phyloP scores from a whole-genome alignment of 2,888 invertebrate species.

The Apodemia duryi region DNA sequence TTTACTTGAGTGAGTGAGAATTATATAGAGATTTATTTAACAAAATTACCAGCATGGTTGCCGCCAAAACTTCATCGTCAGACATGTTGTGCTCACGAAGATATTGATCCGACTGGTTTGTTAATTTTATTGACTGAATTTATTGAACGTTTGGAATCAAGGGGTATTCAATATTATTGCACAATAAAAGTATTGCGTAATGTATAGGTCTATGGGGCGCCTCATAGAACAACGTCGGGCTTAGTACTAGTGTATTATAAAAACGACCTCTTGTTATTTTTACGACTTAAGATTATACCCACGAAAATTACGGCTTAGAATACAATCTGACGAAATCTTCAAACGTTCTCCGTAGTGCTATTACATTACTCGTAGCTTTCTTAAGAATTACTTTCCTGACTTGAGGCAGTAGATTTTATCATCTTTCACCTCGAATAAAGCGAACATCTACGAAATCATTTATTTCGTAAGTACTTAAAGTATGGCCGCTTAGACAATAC shows the following conservation, averaged over 20 bases:
- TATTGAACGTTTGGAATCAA: no score
- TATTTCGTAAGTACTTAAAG: neutral
- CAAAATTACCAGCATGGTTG: no score
- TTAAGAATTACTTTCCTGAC: slow-evolving; percentile 2
- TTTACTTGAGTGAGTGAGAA: no score
- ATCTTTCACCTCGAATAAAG: slow-evolving; percentile 6
- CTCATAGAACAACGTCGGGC: neutral
- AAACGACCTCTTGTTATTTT: neutral
- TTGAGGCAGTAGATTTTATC: slow-evolving; percentile 7
- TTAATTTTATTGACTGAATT: no score
- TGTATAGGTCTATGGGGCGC: no score
- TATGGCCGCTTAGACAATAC: neutral
- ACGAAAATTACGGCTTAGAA: slow-evolving; percentile 3
- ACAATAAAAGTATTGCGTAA: no score
- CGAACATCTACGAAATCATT: neutral
- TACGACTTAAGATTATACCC: slow-evolving; percentile 4
- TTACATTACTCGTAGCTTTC: slow-evolving; percentile 7
- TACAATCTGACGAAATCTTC: slow-evolving; percentile 6
- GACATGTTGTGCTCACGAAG: no score
- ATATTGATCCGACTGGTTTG: no score
- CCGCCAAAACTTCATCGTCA: no score
- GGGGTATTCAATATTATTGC: no score
- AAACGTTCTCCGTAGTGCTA: neutral
- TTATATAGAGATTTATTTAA: no score
- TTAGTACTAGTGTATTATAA: neutral